Evolutionary conservation across 1,140 invertebrate genomes (phyloP), one percentile per base, ranked within the genome.

Genomic region (Sweltsa coloradensis): DNA sequence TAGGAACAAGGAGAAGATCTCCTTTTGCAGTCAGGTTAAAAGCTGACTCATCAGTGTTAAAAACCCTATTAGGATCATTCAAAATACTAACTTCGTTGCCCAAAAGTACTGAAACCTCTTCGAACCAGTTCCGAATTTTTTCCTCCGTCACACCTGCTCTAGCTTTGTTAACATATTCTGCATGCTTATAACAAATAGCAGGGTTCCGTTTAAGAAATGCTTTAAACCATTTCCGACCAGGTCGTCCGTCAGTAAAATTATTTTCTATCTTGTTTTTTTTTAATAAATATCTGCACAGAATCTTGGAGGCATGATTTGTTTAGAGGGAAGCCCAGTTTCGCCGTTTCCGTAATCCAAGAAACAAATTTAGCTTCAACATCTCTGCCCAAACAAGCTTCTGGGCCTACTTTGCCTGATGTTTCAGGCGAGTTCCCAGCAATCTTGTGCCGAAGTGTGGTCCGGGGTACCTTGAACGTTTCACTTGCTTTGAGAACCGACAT

Each of bases 161-260:
- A 21, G 21, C 19, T 44, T 13, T n/a, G 5, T 5, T 11, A 43
- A 43, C 13, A 5, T 41, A 11, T 24, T 49, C 47, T 7, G 47
- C 40, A 11, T 40, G 11, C 19, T 47, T 26, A 29, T 21, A 9
- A 13, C 23, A 11, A 27, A 52, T 34, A 13, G 9, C 2, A 13
- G 50, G 52, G 41, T 53, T 22, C 19, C 47, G 14, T 16, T 26
- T 22, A 19, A 54, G 21, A 39, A 54, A 54, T 7, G 14, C 11
- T 3, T 26, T n/a, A 40, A 45, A 53, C 51, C 50, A 54, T 39
- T 43, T 53, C 26, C 43, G 41, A 13, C 53, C 45, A n/a, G 51
- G 50, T 40, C 47, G 3, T n/a, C 34, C 25, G 25, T 50, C 47
- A 22, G 26, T 50, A 37, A 54, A 54, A 21, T 41, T 29, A n/a